phyloP scores from a whole-genome alignment of 2,113 vertebrate genomes.

The Noturus placidus region DNA sequence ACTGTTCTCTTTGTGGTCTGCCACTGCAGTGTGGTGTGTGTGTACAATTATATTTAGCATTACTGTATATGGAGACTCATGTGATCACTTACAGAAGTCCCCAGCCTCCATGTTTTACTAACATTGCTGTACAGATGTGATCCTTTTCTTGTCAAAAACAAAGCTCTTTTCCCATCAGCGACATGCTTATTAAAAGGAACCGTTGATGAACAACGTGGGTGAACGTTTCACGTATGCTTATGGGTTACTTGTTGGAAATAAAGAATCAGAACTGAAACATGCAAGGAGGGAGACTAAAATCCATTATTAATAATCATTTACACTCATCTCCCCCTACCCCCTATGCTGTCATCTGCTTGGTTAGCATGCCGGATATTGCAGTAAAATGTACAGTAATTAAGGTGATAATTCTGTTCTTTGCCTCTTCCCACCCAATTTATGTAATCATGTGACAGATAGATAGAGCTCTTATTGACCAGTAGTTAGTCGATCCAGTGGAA shows the following conservation, averaged over 20 bases:
- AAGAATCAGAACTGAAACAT: not conserved
- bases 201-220: not conserved
- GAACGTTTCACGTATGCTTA: not conserved
- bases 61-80: not conserved
- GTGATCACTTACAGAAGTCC: not conserved
- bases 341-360: not conserved
- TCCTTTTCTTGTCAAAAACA: not conserved
- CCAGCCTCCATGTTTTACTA: not conserved
- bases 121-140: not conserved
- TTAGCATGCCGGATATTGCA: not conserved
- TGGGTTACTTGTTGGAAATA: not conserved
- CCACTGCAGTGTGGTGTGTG: not conserved
- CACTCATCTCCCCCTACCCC: no score
- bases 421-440: not conserved
- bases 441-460: not conserved
- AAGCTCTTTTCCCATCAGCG: not conserved
- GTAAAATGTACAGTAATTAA: not conserved
- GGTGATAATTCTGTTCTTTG: not conserved
- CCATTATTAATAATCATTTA: conserved; percentile 3
- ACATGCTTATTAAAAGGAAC: not conserved
- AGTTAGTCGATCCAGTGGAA: not conserved
- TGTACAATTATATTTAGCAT: not conserved
- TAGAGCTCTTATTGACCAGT: not conserved
- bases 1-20: not conserved
- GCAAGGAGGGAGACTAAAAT: not conserved